These are phyloP conservation scores for Microtus pennsylvanicus DNA, from an alignment of 2,113 vertebrate species.

Conservation along the genomic window DNA sequence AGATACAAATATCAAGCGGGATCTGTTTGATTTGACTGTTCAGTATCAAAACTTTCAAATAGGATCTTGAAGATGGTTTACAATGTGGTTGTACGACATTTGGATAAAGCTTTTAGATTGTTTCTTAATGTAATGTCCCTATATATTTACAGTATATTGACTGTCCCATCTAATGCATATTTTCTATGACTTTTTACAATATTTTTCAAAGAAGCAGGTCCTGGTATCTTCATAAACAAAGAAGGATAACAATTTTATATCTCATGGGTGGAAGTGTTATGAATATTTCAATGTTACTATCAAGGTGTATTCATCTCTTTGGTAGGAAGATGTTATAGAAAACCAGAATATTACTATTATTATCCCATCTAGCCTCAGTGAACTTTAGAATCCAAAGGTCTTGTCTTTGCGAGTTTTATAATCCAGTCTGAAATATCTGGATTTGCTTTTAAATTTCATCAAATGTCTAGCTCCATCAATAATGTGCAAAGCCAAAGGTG, in stretches of 20 bases:
- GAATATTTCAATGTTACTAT: conserved; percentile 68
- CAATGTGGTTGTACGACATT: neutral
- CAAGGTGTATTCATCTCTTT: conserved; percentile 52
- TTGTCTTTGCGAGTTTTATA: conserved; percentile 43
- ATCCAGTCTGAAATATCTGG: conserved; percentile 59
- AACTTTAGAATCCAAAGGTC: conserved; percentile 55
- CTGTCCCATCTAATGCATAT: neutral
- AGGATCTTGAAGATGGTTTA: conserved; percentile 14
- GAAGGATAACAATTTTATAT: neutral
- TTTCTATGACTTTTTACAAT: conserved; percentile 14
- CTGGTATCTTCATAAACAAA: conserved; percentile 55
- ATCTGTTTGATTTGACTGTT: neutral
- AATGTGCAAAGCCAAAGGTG: conserved; percentile 72
- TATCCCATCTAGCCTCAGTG: conserved; percentile 6
- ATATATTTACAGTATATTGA: neutral
- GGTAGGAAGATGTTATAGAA: conserved; percentile 37
- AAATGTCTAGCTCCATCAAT: conserved; percentile 68
- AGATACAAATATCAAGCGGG: neutral
- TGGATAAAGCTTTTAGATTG: neutral
- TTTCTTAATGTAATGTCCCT: neutral
- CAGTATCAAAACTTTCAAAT: conserved; percentile 29
- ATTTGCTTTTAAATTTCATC: conserved; percentile 71
- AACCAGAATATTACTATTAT: conserved; percentile 65
- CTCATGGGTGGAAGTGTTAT: neutral
- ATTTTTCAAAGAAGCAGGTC: conserved; percentile 7